These are phyloP conservation scores for Trichonephila inaurata DNA, from an alignment of 1,140 invertebrate species.

Conservation along the genomic window DNA sequence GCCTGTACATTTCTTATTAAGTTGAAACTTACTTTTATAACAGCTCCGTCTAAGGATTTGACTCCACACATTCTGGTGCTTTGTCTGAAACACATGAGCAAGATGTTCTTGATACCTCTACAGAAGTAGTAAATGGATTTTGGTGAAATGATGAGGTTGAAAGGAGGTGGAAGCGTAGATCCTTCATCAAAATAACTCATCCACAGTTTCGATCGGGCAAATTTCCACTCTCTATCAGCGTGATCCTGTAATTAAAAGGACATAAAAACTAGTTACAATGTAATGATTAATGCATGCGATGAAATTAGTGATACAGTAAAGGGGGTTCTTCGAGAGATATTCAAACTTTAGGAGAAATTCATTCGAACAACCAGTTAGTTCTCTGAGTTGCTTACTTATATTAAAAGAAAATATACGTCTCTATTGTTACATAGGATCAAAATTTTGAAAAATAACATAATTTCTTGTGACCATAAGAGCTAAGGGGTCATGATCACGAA, in stretches of 20 bases:
- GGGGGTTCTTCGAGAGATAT: too few species aligned
- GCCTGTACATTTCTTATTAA: neutral
- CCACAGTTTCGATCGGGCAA: slow-evolving; percentile 84
- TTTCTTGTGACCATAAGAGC: too few species aligned
- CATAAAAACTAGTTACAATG: too few species aligned
- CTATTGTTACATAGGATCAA: too few species aligned
- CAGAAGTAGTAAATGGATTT: slow-evolving; percentile 83
- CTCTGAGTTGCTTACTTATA: too few species aligned
- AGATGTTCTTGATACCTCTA: slow-evolving; percentile 78
- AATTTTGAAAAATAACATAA: too few species aligned
- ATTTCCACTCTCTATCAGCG: slow-evolving; percentile 85
- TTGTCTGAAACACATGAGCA: slow-evolving; percentile 76
- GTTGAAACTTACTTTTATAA: slow-evolving; percentile 50
- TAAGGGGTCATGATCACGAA: too few species aligned
- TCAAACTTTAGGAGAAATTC: too few species aligned
- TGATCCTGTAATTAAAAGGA: slow-evolving; percentile 81
- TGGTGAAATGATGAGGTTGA: slow-evolving; percentile 84
- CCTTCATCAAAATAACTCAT: slow-evolving; percentile 85
- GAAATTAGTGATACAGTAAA: too few species aligned
- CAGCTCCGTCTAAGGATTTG: slow-evolving; percentile 49
- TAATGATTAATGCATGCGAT: too few species aligned
- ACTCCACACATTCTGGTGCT: slow-evolving; percentile 47
- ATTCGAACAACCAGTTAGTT: too few species aligned
- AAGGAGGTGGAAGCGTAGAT: slow-evolving; percentile 83
- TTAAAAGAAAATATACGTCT: too few species aligned